phyloP scores from a whole-genome alignment of 2,888 invertebrate species.

The Aethes cnicana region DNA sequence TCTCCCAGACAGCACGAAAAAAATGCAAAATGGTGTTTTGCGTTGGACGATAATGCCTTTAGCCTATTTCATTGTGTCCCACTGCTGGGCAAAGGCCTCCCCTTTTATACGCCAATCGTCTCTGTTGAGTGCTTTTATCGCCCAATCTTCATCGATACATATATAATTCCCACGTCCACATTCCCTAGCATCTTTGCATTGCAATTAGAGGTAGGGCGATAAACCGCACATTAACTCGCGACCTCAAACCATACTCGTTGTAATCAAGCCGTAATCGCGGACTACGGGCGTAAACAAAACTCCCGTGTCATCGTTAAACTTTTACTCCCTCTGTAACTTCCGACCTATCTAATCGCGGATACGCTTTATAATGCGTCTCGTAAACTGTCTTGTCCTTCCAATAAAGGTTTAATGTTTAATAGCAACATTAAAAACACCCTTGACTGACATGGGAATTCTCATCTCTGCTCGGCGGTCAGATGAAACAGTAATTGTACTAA shows the following conservation, averaged over 20 bases:
- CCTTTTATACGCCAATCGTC: too few relatives aligned
- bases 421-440: too few relatives aligned
- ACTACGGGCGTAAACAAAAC: slow-evolving; percentile 20
- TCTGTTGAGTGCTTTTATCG: not conserved
- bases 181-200: not conserved
- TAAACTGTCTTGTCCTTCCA: slow-evolving; percentile 22
- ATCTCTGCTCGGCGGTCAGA: too few relatives aligned
- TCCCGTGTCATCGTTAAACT: slow-evolving; percentile 27
- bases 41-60: too few relatives aligned
- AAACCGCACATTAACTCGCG: slow-evolving; percentile 1
- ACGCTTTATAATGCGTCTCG: slow-evolving; percentile 27
- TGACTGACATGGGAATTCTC: too few relatives aligned
- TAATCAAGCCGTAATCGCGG: slow-evolving; percentile 12
- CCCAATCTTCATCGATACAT: too few relatives aligned
- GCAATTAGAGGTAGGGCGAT: not conserved
- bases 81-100: too few relatives aligned
- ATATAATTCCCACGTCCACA: not conserved
- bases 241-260: slow-evolving; percentile 10
- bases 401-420: slow-evolving; percentile 17
- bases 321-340: slow-evolving; percentile 25
- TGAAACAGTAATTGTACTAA: too few relatives aligned
- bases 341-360: slow-evolving; percentile 26
- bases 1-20: too few relatives aligned
- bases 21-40: too few relatives aligned
- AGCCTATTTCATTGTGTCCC: too few relatives aligned